These are phyloP conservation scores for Drosophila recens DNA, from an alignment of 2,888 invertebrate species.

Conservation along the genomic window DNA sequence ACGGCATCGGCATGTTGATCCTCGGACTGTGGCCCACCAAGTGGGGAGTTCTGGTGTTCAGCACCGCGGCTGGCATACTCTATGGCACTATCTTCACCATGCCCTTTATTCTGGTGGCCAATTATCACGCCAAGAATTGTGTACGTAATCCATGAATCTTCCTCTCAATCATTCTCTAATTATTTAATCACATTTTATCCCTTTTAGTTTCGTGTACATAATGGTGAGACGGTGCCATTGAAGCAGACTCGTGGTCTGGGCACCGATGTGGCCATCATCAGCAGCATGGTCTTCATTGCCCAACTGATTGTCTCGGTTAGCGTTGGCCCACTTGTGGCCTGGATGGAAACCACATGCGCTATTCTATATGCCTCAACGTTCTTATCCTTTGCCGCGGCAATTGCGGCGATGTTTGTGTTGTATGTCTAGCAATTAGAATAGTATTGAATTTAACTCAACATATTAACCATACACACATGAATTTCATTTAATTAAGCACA, in stretches of 20 bases:
- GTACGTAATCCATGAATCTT: constrained; percentile 72
- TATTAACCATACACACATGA: constrained; percentile 1
- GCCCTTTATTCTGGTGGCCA: constrained; percentile 85
- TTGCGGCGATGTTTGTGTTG: constrained; percentile 84
- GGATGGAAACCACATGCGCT: constrained; percentile 83
- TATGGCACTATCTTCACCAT: constrained; percentile 85
- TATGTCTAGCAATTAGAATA: constrained; percentile 75
- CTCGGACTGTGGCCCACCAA: constrained; percentile 85
- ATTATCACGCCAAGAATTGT: constrained; percentile 85
- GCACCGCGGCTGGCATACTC: constrained; percentile 85
- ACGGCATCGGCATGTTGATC: constrained; percentile 85
- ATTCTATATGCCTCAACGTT: constrained; percentile 84
- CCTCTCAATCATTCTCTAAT: neutral
- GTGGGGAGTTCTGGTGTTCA: constrained; percentile 84
- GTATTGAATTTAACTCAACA: constrained; percentile 23
- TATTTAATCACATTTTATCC: neutral
- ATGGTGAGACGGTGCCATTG: constrained; percentile 83
- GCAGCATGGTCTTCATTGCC: constrained; percentile 85
- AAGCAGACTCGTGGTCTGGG: constrained; percentile 85
- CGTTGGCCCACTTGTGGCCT: constrained; percentile 83
- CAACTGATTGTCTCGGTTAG: constrained; percentile 84
- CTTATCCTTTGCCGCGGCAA: constrained; percentile 83
- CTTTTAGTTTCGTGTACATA: constrained; percentile 80
- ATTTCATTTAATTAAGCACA: constrained; percentile 10
- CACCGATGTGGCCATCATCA: constrained; percentile 85